These are phyloP conservation scores for Synanthedon vespiformis DNA, from an alignment of 2,888 invertebrate genomes.

Conservation along the genomic window DNA sequence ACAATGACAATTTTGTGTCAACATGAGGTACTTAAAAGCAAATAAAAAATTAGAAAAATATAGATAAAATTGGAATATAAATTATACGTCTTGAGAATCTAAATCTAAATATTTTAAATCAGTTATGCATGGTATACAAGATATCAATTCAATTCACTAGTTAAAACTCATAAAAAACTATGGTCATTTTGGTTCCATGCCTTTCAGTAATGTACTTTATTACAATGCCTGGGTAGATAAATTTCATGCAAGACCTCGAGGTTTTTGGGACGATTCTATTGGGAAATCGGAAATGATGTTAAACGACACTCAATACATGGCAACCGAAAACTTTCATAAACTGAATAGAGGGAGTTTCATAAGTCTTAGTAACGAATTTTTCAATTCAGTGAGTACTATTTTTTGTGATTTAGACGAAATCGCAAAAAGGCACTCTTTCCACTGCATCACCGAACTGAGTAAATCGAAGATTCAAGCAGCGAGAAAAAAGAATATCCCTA, in stretches of 20 bases:
- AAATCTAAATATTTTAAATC: not conserved
- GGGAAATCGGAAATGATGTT: not conserved
- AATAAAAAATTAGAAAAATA: too few relatives aligned
- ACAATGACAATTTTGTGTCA: too few relatives aligned
- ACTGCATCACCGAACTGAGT: constrained; percentile 25
- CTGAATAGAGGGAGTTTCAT: constrained; percentile 19
- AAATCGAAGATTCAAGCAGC: constrained; percentile 24
- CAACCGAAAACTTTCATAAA: constrained; percentile 34
- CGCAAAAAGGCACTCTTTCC: constrained; percentile 44
- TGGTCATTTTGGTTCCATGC: constrained; percentile 26
- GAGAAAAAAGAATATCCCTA: constrained; percentile 17
- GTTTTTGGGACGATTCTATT: not conserved
- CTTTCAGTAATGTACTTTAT: constrained; percentile 16
- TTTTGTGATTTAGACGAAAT: constrained; percentile 53
- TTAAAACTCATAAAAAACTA: constrained; percentile 37
- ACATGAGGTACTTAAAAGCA: too few relatives aligned
- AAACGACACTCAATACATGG: constrained; percentile 21
- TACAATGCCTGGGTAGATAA: constrained; percentile 8
- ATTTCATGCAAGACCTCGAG: not conserved
- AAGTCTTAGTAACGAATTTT: constrained; percentile 18
- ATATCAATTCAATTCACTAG: constrained; percentile 7
- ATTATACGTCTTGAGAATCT: too few relatives aligned
- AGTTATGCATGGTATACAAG: not conserved
- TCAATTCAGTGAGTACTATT: constrained; percentile 43
- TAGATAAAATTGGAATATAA: too few relatives aligned